Percentiles rank a stretch among this genome's conserved stretches.
Evolutionary conservation across 2,888 invertebrate species (phyloP).

Genomic region (Merodon equestris): DNA sequence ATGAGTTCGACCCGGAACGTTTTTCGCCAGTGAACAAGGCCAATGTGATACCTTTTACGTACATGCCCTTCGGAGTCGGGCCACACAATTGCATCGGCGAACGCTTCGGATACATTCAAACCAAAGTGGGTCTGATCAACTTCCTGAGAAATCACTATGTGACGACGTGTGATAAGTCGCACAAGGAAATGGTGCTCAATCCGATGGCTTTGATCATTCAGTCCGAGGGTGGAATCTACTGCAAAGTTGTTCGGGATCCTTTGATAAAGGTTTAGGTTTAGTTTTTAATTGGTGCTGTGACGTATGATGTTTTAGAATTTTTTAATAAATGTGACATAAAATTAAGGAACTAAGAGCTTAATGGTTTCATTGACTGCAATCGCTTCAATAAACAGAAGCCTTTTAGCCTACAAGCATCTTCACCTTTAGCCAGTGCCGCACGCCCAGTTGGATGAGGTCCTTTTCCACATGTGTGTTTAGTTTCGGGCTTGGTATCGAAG

Average conservation of each 20-base stretch:
- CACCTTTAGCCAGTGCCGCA: no score
- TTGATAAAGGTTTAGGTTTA: slow-evolving; percentile 15
- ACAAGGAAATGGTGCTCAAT: slow-evolving; percentile 72
- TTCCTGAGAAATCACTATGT: slow-evolving; percentile 76
- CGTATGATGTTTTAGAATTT: background rate
- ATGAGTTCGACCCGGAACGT: slow-evolving; percentile 76
- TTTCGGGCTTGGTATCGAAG: no score
- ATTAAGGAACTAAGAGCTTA: no score
- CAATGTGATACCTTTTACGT: slow-evolving; percentile 72
- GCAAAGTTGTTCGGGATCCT: slow-evolving; percentile 74
- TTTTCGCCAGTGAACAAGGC: slow-evolving; percentile 74
- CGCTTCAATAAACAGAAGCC: no score
- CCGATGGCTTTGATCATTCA: slow-evolving; percentile 74
- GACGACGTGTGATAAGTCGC: slow-evolving; percentile 70
- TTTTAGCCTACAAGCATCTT: no score
- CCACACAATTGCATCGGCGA: slow-evolving; percentile 77
- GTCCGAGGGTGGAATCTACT: slow-evolving; percentile 71
- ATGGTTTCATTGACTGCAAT: no score
- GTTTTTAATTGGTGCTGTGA: no score
- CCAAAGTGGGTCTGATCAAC: slow-evolving; percentile 75
- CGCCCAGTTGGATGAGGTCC: no score
- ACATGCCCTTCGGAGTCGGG: slow-evolving; percentile 76
- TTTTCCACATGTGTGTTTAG: no score
- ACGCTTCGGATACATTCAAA: slow-evolving; percentile 75
- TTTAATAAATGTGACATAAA: no score